These are phyloP conservation scores for Hydropsyche betteni DNA, from an alignment of 2,888 invertebrate species.

Conservation along the genomic window DNA sequence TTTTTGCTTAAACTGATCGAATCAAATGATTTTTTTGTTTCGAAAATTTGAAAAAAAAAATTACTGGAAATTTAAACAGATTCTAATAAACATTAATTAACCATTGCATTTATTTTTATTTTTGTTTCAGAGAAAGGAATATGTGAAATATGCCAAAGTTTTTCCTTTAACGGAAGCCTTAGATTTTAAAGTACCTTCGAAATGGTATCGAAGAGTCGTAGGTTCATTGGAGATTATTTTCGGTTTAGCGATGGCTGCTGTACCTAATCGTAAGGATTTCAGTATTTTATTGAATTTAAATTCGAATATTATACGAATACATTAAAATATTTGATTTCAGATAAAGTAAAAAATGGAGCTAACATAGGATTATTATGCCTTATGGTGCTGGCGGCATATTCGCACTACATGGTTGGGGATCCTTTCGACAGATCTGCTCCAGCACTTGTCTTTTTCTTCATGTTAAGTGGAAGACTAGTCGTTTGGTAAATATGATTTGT, in stretches of 20 bases:
- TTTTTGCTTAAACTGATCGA: too few species aligned
- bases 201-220: slow-evolving; percentile 88
- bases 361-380: slow-evolving; percentile 84
- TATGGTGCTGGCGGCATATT: slow-evolving; percentile 91
- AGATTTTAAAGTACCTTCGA: slow-evolving; percentile 88
- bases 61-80: neutral
- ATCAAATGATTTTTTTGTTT: too few species aligned
- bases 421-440: slow-evolving; percentile 92
- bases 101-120: slow-evolving; percentile 49
- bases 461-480: slow-evolving; percentile 88
- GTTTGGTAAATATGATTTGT: slow-evolving; percentile 69
- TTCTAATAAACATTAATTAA: slow-evolving; percentile 19
- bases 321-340: slow-evolving; percentile 65
- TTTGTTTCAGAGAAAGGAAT: slow-evolving; percentile 85
- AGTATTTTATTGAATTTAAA: slow-evolving; percentile 28
- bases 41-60: too few species aligned
- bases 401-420: slow-evolving; percentile 91
- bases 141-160: slow-evolving; percentile 95
- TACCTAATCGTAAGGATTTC: slow-evolving; percentile 78
- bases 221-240: slow-evolving; percentile 86
- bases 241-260: slow-evolving; percentile 81
- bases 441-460: slow-evolving; percentile 90
- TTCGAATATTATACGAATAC: slow-evolving; percentile 45
- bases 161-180: slow-evolving; percentile 84
- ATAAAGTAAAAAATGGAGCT: slow-evolving; percentile 89